Evolutionary conservation across 2,797 vertebrate species (phyloP).

Genomic region (Urosaurus nigricauda): DNA sequence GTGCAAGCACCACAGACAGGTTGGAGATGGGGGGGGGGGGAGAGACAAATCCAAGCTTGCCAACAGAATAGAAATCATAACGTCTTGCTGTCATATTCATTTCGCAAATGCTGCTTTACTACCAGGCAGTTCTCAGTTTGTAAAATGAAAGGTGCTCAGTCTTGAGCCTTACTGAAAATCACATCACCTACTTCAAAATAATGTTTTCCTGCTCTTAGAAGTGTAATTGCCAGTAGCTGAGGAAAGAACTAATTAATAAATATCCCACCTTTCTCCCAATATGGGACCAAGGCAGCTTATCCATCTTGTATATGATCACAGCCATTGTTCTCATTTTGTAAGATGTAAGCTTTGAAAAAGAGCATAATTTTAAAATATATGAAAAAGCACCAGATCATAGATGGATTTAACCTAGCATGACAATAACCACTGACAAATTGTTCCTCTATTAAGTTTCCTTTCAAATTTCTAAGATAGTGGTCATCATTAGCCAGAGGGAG

Average conservation of each 20-base stretch:
- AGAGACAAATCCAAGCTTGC: neutral
- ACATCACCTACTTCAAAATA: neutral
- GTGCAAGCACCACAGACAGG: too few relatives aligned
- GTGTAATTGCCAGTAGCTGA: neutral
- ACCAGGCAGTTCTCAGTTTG: neutral
- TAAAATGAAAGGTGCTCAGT: neutral
- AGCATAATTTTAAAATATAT: neutral
- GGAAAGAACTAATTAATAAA: neutral
- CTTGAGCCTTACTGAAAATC: neutral
- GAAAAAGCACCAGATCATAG: neutral
- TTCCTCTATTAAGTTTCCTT: neutral
- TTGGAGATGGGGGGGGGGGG: too few relatives aligned
- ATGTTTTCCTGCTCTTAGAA: neutral
- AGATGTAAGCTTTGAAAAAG: neutral
- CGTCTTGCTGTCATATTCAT: neutral
- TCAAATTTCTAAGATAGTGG: neutral
- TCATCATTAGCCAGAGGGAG: neutral
- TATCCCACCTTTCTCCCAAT: too few relatives aligned
- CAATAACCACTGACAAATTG: neutral
- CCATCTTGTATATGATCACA: neutral
- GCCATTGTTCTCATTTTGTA: neutral
- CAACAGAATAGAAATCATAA: neutral
- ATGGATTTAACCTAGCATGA: neutral
- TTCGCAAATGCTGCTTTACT: neutral
- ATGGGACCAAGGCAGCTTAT: neutral